Conservation (phyloP, 2,888 invertebrate genomes). For the Microdon myrmicae region DNA sequence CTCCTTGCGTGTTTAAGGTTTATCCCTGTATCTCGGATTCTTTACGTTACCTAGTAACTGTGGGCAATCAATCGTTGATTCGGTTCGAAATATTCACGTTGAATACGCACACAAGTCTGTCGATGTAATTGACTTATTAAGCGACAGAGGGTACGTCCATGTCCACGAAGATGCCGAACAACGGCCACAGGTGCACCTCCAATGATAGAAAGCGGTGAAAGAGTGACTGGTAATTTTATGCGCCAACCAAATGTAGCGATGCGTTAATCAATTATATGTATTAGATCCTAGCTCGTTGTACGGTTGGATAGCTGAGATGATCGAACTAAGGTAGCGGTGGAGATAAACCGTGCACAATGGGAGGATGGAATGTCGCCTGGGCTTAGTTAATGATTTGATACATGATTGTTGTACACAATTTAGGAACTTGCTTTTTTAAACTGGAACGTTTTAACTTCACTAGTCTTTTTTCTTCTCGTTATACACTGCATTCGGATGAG, state of each 20-base stretch:
- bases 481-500: no score
- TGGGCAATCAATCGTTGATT: conserved; percentile 22
- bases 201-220: not conserved
- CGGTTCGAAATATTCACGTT: conserved; percentile 17
- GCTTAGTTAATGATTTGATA: no score
- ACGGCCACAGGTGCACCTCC: conserved; percentile 20
- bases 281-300: conserved; percentile 10
- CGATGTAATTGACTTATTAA: conserved; percentile 36
- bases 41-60: conserved; percentile 3
- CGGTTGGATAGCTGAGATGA: conserved; percentile 11
- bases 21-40: no score
- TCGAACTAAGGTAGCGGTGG: no score
- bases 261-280: conserved; percentile 32
- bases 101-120: conserved; percentile 15
- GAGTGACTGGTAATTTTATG: conserved; percentile 12
- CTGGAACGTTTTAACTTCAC: no score
- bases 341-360: no score
- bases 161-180: not conserved
- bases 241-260: conserved; percentile 21
- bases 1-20: no score
- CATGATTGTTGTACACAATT: no score
- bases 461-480: no score
- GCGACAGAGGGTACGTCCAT: conserved; percentile 12
- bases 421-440: no score
- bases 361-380: no score